These are phyloP conservation scores for Rutilus rutilus DNA, from an alignment of 2,113 vertebrate genomes.

Conservation along the genomic window DNA sequence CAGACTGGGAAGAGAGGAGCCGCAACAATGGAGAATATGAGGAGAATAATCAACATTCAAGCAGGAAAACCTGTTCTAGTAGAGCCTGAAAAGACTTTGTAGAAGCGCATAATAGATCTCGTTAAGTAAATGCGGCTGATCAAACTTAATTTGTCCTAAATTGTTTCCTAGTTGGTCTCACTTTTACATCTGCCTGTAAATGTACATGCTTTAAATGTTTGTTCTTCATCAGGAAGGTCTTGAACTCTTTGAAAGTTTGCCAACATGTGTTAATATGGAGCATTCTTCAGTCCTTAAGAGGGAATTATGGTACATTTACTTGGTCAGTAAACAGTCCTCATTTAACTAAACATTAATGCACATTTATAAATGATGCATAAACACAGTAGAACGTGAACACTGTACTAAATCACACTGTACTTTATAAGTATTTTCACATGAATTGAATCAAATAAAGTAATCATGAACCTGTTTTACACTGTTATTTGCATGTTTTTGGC, in stretches of 20 bases:
- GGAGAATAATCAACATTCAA: no score
- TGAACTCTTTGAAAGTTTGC: not conserved
- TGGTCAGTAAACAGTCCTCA: not conserved
- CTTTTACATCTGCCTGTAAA: not conserved
- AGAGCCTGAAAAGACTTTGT: no score
- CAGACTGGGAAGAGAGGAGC: no score
- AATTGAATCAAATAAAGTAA: not conserved
- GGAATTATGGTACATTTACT: constrained; percentile 13
- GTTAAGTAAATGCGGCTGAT: not conserved
- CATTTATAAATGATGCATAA: not conserved
- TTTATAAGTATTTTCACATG: constrained; percentile 2
- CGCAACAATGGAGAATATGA: no score
- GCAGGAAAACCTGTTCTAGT: no score
- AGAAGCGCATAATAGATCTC: no score
- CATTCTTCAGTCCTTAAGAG: constrained; percentile 15
- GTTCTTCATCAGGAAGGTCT: not conserved
- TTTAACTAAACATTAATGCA: constrained; percentile 16
- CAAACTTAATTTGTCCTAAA: not conserved
- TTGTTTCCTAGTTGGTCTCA: not conserved
- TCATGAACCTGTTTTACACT: not conserved
- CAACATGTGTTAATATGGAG: constrained; percentile 9
- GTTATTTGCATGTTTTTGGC: not conserved
- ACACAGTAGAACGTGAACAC: not conserved
- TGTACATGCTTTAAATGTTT: constrained; percentile 18
- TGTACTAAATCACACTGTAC: not conserved